Conservation (phyloP, 1,140 invertebrate species). For the Eurosta solidaginis region DNA sequence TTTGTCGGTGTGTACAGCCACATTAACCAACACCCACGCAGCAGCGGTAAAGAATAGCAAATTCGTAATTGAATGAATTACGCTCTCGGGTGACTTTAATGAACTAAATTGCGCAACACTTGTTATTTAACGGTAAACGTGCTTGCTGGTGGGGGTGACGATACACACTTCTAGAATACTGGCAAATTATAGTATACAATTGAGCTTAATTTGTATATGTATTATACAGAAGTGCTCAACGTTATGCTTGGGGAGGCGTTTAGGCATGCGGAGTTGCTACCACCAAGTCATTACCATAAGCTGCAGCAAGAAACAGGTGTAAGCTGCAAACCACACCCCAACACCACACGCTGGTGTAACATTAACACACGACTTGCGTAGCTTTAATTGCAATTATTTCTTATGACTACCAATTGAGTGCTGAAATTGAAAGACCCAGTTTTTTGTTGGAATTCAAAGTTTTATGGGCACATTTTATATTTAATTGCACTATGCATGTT, state of each 20-base stretch:
- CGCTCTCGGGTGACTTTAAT: background rate
- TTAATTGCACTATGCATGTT: background rate
- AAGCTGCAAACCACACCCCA: too few relatives aligned
- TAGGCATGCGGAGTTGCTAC: too few relatives aligned
- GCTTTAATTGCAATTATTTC: conserved; percentile 26
- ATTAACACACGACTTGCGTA: background rate
- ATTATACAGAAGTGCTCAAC: background rate
- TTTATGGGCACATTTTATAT: background rate
- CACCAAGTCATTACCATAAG: too few relatives aligned
- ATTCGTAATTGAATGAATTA: conserved; percentile 22
- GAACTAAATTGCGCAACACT: too few relatives aligned
- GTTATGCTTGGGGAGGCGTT: too few relatives aligned
- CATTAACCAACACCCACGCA: background rate
- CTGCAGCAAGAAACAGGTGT: too few relatives aligned
- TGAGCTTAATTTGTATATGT: background rate
- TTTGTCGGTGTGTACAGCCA: background rate
- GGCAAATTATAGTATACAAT: background rate
- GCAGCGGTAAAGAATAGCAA: background rate
- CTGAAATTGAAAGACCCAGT: conserved; percentile 20
- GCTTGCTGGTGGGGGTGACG: background rate
- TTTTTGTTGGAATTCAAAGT: background rate
- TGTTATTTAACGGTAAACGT: background rate
- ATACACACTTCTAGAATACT: background rate
- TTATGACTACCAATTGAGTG: conserved; percentile 7
- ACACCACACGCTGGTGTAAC: background rate